phyloP scores from a whole-genome alignment of 2,797 vertebrate species.

The Sebastes aleutianus region DNA sequence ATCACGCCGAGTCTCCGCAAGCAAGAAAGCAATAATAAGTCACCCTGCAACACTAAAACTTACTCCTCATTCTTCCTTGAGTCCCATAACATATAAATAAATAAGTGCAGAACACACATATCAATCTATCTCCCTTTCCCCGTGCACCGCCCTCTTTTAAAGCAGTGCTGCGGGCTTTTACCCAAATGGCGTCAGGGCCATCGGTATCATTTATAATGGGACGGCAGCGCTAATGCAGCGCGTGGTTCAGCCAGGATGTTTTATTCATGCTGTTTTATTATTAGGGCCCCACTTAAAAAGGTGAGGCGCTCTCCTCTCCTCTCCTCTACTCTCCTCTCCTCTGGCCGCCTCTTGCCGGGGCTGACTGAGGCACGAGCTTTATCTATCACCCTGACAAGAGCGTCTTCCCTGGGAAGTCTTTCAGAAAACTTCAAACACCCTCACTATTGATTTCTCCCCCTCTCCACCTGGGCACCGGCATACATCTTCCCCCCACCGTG shows the following conservation, averaged over 20 bases:
- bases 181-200: slow-evolving; percentile 83
- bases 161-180: slow-evolving; percentile 87
- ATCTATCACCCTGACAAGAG: slow-evolving; percentile 89
- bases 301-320: slow-evolving; percentile 81
- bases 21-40: slow-evolving; percentile 75
- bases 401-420: slow-evolving; percentile 88
- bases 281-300: slow-evolving; percentile 89
- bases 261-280: slow-evolving; percentile 91
- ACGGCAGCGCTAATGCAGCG: slow-evolving; percentile 84
- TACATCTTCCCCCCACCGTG: slow-evolving; percentile 78
- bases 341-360: slow-evolving; percentile 78
- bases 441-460: slow-evolving; percentile 84
- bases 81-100: slow-evolving; percentile 82
- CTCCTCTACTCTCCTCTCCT: slow-evolving; percentile 65
- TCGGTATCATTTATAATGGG: slow-evolving; percentile 87
- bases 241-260: slow-evolving; percentile 83
- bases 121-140: slow-evolving; percentile 78
- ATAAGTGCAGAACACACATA: slow-evolving; percentile 80
- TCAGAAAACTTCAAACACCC: slow-evolving; percentile 89
- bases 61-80: slow-evolving; percentile 77
- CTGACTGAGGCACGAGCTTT: slow-evolving; percentile 79
- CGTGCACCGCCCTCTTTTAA: slow-evolving; percentile 80
- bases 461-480: slow-evolving; percentile 82
- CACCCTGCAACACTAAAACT: slow-evolving; percentile 71
- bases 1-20: slow-evolving; percentile 56